phyloP scores from a whole-genome alignment of 2,888 invertebrate species.

The Standfussiana lucernea region DNA sequence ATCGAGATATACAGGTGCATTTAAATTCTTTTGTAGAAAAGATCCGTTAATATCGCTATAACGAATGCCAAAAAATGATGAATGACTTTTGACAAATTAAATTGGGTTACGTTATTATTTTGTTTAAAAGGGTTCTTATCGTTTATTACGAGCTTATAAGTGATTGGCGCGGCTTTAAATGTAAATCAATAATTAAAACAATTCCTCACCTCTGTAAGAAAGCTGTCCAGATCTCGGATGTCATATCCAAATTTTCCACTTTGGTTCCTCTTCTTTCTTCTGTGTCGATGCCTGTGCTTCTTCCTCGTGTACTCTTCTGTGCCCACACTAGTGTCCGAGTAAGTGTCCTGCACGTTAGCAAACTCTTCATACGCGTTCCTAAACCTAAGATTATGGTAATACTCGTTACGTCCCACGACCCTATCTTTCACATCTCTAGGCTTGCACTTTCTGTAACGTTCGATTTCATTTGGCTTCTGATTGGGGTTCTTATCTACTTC shows the following conservation, averaged over 20 bases:
- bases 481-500: slow-evolving; percentile 74
- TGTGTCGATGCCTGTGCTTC: slow-evolving; percentile 88
- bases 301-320: slow-evolving; percentile 85
- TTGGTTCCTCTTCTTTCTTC: slow-evolving; percentile 82
- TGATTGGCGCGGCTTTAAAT: slow-evolving; percentile 26
- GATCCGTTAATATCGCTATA: slow-evolving; percentile 72
- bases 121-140: slow-evolving; percentile 44
- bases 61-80: slow-evolving; percentile 75
- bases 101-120: slow-evolving; percentile 62
- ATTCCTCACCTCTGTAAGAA: slow-evolving; percentile 93
- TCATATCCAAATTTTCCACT: slow-evolving; percentile 93
- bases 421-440: slow-evolving; percentile 76
- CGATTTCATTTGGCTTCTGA: slow-evolving; percentile 76
- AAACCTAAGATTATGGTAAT: slow-evolving; percentile 87
- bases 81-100: slow-evolving; percentile 73
- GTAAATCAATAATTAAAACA: slow-evolving; percentile 39
- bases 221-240: slow-evolving; percentile 94
- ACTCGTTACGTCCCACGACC: slow-evolving; percentile 86
- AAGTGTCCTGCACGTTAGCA: slow-evolving; percentile 79
- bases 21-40: slow-evolving; percentile 76
- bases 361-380: slow-evolving; percentile 86
- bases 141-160: slow-evolving; percentile 11
- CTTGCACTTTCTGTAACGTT: slow-evolving; percentile 79
- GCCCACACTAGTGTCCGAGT: slow-evolving; percentile 82
- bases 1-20: slow-evolving; percentile 78